Base-by-base conservation (phyloP, 2,888 invertebrate species). In the Eledona agricola region DNA sequence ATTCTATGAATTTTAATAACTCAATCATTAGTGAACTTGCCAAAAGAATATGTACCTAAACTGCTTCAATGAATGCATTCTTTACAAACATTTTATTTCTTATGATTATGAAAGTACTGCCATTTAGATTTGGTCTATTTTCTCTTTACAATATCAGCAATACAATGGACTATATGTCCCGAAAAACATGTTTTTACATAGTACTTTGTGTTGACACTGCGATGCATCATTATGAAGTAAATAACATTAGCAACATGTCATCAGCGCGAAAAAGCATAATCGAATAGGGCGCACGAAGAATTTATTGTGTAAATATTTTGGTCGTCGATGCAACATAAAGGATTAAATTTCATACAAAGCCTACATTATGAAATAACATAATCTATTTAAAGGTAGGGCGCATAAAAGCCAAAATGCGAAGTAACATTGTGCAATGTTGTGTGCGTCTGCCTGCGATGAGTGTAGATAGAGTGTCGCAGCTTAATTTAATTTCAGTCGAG, bases 401-500 rank as follows among this genome's bases (percentile, higher is more conserved):
- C 32, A 46, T 46, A 46, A 46, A 46, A 46, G 34, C 46, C 26
- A 7, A 10, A 34, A 46, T 34, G 34, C 35, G 46, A 45, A 45
- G 32, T 23, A 32, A 45, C 45, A 32, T 23, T 25, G 23, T 25
- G 46, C 25, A 16, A 26, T 40, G 26, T 51, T 50, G 34, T 34
- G 25, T 32, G 42, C 26, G 42, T 51, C 32, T 32, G 31, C 42
- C 42, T 50, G 28, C 20, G 10, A 42, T 17, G 29, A 50, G 43
- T 37, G 28, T 37, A 47, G 46, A 45, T 55, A 51, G 54, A 61
- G 52, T 57, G 47, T 58, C 50, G 43, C 50, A 51, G 40, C 55
- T 56, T 63, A 62, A 64, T 63, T 64, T 47, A 60, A 64, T 64
- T 59, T 55, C 35, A 50, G 54, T 32, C 40, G 49, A 56, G 61